These are phyloP conservation scores for Holacanthella duospinosa DNA, from an alignment of 2,888 invertebrate species.

Conservation along the genomic window DNA sequence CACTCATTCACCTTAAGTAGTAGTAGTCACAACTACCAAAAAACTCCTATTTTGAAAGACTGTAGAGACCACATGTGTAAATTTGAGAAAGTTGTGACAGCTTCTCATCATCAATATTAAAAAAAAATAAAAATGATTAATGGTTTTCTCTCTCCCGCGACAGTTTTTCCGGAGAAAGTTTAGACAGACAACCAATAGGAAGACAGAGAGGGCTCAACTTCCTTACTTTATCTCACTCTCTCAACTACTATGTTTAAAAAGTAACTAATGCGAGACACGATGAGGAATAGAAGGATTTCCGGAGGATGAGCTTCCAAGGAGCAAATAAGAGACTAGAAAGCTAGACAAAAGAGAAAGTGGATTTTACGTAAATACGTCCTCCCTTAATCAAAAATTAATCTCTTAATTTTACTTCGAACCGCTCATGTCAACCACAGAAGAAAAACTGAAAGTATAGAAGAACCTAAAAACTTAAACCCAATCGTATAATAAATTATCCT, in stretches of 20 bases:
- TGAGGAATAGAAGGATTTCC: slow-evolving; percentile 1
- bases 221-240: slow-evolving; percentile 7
- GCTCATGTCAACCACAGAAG: not conserved
- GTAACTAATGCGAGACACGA: slow-evolving; percentile 6
- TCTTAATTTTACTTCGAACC: not conserved
- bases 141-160: not conserved
- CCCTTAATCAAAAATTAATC: slow-evolving; percentile 3
- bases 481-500: not conserved
- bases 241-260: not conserved
- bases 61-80: not conserved
- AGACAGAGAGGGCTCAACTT: not conserved
- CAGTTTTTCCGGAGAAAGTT: not conserved
- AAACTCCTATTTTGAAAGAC: not conserved
- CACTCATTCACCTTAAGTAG: no score
- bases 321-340: not conserved
- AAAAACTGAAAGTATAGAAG: not conserved
- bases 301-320: slow-evolving; percentile 1
- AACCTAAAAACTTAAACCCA: not conserved
- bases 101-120: not conserved
- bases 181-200: not conserved
- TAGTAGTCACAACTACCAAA: no score
- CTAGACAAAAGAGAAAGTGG: not conserved
- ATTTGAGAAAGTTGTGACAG: not conserved
- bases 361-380: not conserved
- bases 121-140: not conserved